Conservation (phyloP, 2,888 invertebrate genomes). For the Conops quadrifasciatus region DNA sequence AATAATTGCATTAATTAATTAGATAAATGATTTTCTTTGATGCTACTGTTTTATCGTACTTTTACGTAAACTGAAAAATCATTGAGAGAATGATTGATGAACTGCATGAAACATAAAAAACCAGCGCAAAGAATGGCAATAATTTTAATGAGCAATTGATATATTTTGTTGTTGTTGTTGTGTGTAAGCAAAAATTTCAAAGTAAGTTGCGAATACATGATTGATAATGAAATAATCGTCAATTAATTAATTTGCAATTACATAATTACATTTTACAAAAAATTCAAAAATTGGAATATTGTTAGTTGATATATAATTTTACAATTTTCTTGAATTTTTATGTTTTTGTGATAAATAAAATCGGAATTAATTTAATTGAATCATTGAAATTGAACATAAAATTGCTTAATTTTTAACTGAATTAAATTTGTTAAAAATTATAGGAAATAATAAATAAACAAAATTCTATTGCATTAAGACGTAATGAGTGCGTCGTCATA, state of each 20-base stretch:
- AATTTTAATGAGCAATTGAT: constrained; percentile 3
- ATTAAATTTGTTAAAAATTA: constrained; percentile 17
- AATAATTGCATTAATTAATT: no score
- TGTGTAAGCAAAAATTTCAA: not conserved
- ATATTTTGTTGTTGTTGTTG: constrained; percentile 8
- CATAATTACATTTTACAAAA: constrained; percentile 18
- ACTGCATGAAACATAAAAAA: not conserved
- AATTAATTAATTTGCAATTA: constrained; percentile 9
- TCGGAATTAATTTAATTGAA: constrained; percentile 14
- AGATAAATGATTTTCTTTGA: no score
- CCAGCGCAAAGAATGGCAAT: not conserved
- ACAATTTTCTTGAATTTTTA: constrained; percentile 23
- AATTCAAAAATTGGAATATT: constrained; percentile 4
- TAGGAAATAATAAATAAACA: constrained; percentile 26
- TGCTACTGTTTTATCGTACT: no score
- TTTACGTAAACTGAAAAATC: no score
- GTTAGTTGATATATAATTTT: constrained; percentile 17
- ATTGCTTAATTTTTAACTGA: constrained; percentile 27
- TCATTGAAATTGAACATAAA: constrained; percentile 28
- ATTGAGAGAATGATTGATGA: no score
- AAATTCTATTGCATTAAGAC: constrained; percentile 19
- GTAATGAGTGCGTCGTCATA: constrained; percentile 16
- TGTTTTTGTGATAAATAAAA: constrained; percentile 13
- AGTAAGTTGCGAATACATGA: constrained; percentile 29
- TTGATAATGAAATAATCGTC: not conserved